Conservation (phyloP, 2,797 vertebrate genomes). For the Cyprinella venusta region DNA sequence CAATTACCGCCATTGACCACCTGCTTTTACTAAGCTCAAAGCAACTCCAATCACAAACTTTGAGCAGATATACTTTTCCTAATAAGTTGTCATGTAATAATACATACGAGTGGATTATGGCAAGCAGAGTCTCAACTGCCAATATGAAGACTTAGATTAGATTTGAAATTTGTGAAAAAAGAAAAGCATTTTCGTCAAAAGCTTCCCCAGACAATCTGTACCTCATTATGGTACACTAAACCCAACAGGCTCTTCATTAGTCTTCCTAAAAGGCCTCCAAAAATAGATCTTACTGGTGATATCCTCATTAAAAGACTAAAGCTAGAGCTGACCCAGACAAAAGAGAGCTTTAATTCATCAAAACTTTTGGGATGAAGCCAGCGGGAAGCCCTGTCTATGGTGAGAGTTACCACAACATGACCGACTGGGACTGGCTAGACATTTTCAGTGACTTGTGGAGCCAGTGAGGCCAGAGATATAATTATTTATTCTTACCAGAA, state of each 20-base stretch:
- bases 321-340: conserved; percentile 69
- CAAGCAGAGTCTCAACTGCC: background rate
- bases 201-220: conserved; percentile 42
- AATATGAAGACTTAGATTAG: conserved; percentile 14
- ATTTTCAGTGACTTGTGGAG: conserved; percentile 24
- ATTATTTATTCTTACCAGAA: conserved; percentile 24
- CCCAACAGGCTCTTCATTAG: conserved; percentile 66
- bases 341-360: conserved; percentile 61
- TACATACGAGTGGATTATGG: background rate
- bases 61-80: conserved; percentile 5
- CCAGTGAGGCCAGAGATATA: background rate
- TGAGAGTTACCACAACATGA: conserved; percentile 30
- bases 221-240: conserved; percentile 47
- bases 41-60: background rate
- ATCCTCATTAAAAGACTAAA: conserved; percentile 67
- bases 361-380: conserved; percentile 48
- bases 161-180: conserved; percentile 16
- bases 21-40: background rate
- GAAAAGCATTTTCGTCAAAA: conserved; percentile 10
- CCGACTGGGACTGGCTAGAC: background rate
- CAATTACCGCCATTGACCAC: conserved; percentile 5
- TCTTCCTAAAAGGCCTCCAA: conserved; percentile 72
- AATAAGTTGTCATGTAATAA: conserved; percentile 9
- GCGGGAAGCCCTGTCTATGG: conserved; percentile 27
- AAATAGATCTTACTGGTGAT: conserved; percentile 63